A percentile compares a stretch with the other conserved stretches of the same genome.
These are phyloP conservation scores for Pampusana beccarii DNA, from an alignment of 2,113 vertebrate species.

Conservation along the genomic window DNA sequence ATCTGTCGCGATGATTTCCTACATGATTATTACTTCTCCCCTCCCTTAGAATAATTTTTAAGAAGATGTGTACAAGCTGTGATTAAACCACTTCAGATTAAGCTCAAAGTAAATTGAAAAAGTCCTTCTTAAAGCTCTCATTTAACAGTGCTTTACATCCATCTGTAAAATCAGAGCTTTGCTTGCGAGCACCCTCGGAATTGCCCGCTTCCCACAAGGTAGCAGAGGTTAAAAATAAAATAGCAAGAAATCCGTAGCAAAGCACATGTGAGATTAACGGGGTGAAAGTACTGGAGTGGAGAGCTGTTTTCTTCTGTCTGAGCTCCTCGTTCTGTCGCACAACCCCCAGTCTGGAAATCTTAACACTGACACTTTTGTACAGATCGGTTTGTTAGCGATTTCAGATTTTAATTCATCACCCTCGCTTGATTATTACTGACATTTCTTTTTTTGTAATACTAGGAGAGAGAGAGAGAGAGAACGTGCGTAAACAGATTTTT, in stretches of 20 bases:
- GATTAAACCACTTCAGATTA: slow-evolving; percentile 71
- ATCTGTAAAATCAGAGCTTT: slow-evolving; percentile 66
- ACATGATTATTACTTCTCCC: slow-evolving; percentile 64
- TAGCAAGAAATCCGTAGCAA: slow-evolving; percentile 55
- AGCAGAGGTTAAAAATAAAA: slow-evolving; percentile 70
- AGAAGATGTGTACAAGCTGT: slow-evolving; percentile 66
- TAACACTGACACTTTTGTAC: slow-evolving; percentile 58
- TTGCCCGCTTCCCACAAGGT: slow-evolving; percentile 65
- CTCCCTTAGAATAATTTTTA: slow-evolving; percentile 48
- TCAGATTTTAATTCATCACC: slow-evolving; percentile 63
- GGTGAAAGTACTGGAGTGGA: slow-evolving; percentile 65
- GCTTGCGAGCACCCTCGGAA: slow-evolving; percentile 35
- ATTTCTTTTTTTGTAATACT: slow-evolving; percentile 50
- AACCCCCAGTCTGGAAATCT: slow-evolving; percentile 60
- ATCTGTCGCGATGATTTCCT: slow-evolving; percentile 85
- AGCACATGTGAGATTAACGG: slow-evolving; percentile 62
- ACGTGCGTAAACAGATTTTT: slow-evolving; percentile 55
- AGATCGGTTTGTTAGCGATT: slow-evolving; percentile 57
- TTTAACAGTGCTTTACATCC: slow-evolving; percentile 60
- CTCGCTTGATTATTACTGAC: slow-evolving; percentile 66
- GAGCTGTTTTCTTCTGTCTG: slow-evolving; percentile 58
- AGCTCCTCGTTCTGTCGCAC: slow-evolving; percentile 22
- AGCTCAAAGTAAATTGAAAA: slow-evolving; percentile 67
- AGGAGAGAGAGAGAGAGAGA: not conserved
- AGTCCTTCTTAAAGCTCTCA: slow-evolving; percentile 64